Percentiles rank a stretch among this genome's conserved stretches.
These are phyloP conservation scores for Nomada fabriciana DNA, from an alignment of 2,888 invertebrate genomes.

Conservation along the genomic window DNA sequence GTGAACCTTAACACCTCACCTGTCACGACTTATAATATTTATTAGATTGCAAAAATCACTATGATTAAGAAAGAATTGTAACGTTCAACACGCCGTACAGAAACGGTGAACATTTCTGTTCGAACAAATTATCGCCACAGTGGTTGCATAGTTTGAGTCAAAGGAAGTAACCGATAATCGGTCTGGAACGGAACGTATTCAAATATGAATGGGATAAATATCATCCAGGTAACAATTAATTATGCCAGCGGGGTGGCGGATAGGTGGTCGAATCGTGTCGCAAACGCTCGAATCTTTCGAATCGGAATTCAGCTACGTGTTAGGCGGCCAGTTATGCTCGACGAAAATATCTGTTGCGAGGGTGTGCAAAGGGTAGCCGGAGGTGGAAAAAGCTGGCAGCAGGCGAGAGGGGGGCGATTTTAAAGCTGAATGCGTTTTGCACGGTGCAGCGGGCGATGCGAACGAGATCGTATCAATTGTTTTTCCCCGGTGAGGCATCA, in stretches of 20 bases:
- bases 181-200: too few relatives aligned
- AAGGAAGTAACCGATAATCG: too few relatives aligned
- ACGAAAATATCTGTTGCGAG: constrained; percentile 47
- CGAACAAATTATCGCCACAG: too few relatives aligned
- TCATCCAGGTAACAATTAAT: too few relatives aligned
- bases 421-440: constrained; percentile 72
- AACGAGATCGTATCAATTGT: constrained; percentile 79
- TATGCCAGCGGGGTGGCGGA: neutral
- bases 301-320: constrained; percentile 72
- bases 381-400: constrained; percentile 41
- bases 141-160: too few relatives aligned
- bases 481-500: constrained; percentile 73
- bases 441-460: constrained; percentile 70
- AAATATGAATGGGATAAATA: constrained; percentile 14
- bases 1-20: too few relatives aligned
- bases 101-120: too few relatives aligned
- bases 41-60: too few relatives aligned
- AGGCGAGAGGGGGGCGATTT: constrained; percentile 63
- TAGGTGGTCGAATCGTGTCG: constrained; percentile 60
- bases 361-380: constrained; percentile 35
- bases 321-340: constrained; percentile 39
- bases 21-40: too few relatives aligned
- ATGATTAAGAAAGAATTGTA: too few relatives aligned
- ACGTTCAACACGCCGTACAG: too few relatives aligned
- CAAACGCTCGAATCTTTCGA: constrained; percentile 73